Evolutionary conservation across 2,888 invertebrate genomes (phyloP).

Genomic region (Zygaena filipendulae): DNA sequence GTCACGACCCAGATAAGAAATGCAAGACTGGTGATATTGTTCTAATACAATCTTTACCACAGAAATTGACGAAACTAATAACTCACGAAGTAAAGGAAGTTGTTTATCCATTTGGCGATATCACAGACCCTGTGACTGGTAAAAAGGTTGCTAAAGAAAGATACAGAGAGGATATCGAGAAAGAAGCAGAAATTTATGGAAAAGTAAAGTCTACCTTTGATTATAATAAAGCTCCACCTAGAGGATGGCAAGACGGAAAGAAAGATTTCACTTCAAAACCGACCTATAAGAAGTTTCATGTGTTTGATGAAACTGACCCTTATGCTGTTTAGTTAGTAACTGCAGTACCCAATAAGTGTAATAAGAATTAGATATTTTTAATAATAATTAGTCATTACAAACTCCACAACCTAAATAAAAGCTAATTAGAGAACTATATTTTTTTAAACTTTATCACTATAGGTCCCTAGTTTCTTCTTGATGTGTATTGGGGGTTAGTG

Average conservation of each 20-base stretch:
- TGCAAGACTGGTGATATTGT: constrained; percentile 89
- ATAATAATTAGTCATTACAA: not conserved
- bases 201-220: constrained; percentile 75
- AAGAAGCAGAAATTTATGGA: constrained; percentile 75
- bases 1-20: constrained; percentile 79
- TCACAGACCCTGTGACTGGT: constrained; percentile 87
- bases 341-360: no score
- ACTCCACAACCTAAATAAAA: not conserved
- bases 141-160: constrained; percentile 78
- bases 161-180: constrained; percentile 81
- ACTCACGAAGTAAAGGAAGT: constrained; percentile 84
- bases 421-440: no score
- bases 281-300: constrained; percentile 82
- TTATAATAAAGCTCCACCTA: constrained; percentile 79
- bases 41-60: constrained; percentile 77
- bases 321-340: constrained; percentile 70
- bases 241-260: constrained; percentile 85
- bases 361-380: constrained; percentile 2
- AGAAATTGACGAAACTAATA: constrained; percentile 79
- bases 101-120: constrained; percentile 83
- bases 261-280: constrained; percentile 84
- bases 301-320: constrained; percentile 78
- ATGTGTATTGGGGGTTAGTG: no score
- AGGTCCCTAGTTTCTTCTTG: no score
- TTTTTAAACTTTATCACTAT: no score